phyloP scores from a whole-genome alignment of 1,140 invertebrate species.

The silkworm (Bombyx mori) region DNA sequence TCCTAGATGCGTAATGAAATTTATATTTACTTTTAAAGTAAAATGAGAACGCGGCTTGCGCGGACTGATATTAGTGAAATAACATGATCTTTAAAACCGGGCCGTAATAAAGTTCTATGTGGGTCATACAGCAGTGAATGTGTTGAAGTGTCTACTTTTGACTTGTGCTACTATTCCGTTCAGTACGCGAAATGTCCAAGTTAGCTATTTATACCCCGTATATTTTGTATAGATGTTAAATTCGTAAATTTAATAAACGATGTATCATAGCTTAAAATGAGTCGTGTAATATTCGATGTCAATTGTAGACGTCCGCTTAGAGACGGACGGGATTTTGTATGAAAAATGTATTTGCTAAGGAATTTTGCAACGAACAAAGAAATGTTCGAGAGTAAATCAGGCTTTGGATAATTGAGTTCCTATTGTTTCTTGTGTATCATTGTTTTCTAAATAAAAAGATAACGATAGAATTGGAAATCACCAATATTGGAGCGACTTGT shows the following conservation, averaged over 20 bases:
- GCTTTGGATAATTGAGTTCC: conserved; percentile 1
- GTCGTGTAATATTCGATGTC: conserved; percentile 65
- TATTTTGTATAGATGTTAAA: conserved; percentile 63
- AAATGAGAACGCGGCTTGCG: too few species aligned
- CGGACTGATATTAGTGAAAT: too few species aligned
- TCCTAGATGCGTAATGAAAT: too few species aligned
- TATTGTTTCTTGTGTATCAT: background rate
- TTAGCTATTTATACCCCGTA: conserved; percentile 27
- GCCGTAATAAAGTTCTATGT: too few species aligned
- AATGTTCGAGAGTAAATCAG: background rate
- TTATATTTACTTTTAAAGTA: too few species aligned
- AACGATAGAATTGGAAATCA: background rate
- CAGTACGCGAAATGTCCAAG: background rate
- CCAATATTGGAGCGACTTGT: too few species aligned
- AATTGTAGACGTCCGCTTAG: conserved; percentile 57
- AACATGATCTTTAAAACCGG: too few species aligned
- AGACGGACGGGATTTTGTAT: conserved; percentile 46
- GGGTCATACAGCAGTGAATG: too few species aligned
- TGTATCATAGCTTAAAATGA: conserved; percentile 59
- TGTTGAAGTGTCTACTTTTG: background rate
- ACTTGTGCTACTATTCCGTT: background rate
- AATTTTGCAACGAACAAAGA: background rate
- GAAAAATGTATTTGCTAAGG: conserved; percentile 5
- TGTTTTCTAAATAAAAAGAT: background rate
- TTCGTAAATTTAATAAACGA: conserved; percentile 36